These are phyloP conservation scores for Pipistrellus pipistrellus DNA, from an alignment of 2,797 vertebrate species.

Conservation along the genomic window DNA sequence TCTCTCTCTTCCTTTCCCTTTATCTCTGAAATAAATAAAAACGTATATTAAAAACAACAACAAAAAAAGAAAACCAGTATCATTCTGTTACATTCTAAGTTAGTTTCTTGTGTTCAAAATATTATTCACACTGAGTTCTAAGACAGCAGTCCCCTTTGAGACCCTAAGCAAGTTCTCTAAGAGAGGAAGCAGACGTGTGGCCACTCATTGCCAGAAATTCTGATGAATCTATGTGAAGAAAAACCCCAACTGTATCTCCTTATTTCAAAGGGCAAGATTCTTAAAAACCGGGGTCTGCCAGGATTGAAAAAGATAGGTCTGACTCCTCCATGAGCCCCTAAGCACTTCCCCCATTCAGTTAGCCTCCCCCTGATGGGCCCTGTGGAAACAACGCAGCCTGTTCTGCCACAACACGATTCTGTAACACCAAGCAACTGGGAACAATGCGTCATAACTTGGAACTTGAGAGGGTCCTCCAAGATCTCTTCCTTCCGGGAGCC, in stretches of 20 bases:
- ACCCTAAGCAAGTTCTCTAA: neutral
- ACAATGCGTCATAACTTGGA: neutral
- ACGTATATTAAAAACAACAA: too few species aligned
- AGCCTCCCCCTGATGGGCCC: neutral
- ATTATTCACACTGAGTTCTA: neutral
- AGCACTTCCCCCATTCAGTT: neutral
- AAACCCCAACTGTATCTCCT: neutral
- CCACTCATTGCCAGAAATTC: neutral
- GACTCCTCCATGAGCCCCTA: neutral
- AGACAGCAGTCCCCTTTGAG: neutral
- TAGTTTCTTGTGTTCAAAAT: neutral
- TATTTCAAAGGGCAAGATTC: slow-evolving; percentile 18
- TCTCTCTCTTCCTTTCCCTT: too few species aligned
- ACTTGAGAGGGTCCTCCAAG: neutral
- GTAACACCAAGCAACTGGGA: neutral
- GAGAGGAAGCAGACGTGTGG: neutral
- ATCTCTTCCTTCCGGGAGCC: neutral
- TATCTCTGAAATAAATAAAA: too few species aligned
- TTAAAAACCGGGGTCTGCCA: neutral
- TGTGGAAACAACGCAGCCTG: neutral
- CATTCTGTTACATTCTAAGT: neutral
- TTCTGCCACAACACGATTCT: neutral
- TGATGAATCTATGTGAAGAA: neutral
- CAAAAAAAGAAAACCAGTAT: neutral
- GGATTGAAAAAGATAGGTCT: neutral